Evolutionary conservation across 2,113 vertebrate species (phyloP).

Genomic region (Vireo altiloquus): DNA sequence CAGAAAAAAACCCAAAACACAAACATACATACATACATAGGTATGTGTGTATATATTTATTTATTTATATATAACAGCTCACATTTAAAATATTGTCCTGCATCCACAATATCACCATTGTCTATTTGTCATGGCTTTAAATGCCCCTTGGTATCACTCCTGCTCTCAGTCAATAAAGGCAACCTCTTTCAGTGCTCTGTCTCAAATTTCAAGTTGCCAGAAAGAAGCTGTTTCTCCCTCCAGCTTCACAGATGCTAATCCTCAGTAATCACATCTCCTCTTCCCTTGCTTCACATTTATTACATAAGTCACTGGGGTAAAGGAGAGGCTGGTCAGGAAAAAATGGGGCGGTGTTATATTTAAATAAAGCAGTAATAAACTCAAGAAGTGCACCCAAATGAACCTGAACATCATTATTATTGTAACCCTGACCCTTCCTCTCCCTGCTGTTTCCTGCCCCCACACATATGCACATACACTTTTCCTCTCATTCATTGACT

Average conservation of each 20-base stretch:
- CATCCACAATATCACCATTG: background rate
- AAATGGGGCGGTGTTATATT: rapidly evolving
- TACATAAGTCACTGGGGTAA: background rate
- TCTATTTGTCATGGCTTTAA: background rate
- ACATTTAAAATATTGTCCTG: background rate
- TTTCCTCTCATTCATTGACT: background rate
- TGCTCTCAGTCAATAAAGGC: background rate
- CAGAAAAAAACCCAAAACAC: rapidly evolving
- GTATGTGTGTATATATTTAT: rapidly evolving
- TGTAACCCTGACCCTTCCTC: background rate
- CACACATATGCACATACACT: rapidly evolving
- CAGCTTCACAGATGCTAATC: background rate
- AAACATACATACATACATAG: background rate
- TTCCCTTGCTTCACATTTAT: background rate
- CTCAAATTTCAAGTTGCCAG: background rate
- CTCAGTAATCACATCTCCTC: background rate
- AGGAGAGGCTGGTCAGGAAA: background rate
- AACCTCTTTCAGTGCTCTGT: background rate
- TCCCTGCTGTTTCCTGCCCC: background rate
- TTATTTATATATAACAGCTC: background rate
- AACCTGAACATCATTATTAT: background rate
- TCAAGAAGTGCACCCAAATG: background rate
- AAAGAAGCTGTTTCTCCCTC: background rate
- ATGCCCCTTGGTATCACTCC: background rate
- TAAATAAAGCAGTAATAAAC: background rate